Conservation (phyloP, 2,113 vertebrate genomes). For the Gavialis gangeticus region DNA sequence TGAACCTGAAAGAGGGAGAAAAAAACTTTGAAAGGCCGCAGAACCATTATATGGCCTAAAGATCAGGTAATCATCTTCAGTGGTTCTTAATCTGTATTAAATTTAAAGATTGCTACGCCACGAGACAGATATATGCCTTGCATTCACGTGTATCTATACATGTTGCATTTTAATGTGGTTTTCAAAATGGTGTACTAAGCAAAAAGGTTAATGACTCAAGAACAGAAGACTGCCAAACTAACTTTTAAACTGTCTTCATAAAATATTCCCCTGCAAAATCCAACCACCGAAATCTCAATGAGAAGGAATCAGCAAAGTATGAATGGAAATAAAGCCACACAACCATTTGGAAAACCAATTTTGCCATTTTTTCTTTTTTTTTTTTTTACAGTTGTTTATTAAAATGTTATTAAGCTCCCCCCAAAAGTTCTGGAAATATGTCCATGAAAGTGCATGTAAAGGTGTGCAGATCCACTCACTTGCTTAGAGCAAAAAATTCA, state of each 20-base stretch:
- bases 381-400: constrained; percentile 34
- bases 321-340: constrained; percentile 54
- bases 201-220: constrained; percentile 68
- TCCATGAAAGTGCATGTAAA: neutral
- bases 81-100: neutral
- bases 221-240: constrained; percentile 2
- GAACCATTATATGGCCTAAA: constrained; percentile 23
- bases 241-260: constrained; percentile 59
- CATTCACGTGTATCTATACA: constrained; percentile 28
- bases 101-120: neutral
- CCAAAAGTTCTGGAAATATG: constrained; percentile 35
- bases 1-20: constrained; percentile 51
- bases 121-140: neutral
- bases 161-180: constrained; percentile 21
- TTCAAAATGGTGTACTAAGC: constrained; percentile 54
- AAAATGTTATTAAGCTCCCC: neutral
- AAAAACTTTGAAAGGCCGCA: constrained; percentile 51
- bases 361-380: neutral
- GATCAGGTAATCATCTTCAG: neutral
- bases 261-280: neutral
- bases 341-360: constrained; percentile 41
- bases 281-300: constrained; percentile 11
- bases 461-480: constrained; percentile 13
- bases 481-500: neutral
- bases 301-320: constrained; percentile 40